Percentiles rank a stretch among this genome's conserved stretches.
Conservation (phyloP, 2,113 vertebrate genomes). For the Rhabdornis inornatus region DNA sequence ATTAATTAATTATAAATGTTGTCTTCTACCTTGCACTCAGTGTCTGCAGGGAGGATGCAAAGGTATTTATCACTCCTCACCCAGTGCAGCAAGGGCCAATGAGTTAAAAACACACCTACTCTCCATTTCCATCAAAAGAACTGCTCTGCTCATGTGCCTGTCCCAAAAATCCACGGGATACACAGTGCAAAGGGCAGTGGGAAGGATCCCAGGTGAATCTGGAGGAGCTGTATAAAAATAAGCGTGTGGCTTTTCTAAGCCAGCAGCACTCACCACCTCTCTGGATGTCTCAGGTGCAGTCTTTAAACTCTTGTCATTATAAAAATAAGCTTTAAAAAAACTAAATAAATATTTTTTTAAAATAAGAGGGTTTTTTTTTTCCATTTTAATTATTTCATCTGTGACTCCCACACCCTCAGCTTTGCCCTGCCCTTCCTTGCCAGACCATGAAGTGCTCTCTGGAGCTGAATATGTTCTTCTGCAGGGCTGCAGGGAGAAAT, state of each 20-base stretch:
- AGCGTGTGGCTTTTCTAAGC: neutral
- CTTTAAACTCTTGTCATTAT: neutral
- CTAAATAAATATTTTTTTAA: too few species aligned
- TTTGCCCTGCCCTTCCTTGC: neutral
- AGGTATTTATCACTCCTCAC: neutral
- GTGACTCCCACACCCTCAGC: neutral
- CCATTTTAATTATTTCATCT: neutral
- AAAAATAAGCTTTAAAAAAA: neutral
- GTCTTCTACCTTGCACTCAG: neutral
- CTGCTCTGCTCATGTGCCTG: neutral
- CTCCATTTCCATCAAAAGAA: neutral
- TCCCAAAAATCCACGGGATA: rapidly evolving
- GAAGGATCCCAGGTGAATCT: neutral
- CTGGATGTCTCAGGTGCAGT: too few species aligned
- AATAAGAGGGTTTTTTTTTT: neutral
- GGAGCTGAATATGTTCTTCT: neutral
- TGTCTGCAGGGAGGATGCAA: neutral
- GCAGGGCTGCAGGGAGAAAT: neutral
- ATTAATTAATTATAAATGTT: neutral
- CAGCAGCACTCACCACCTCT: neutral
- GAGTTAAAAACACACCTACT: neutral
- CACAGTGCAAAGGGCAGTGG: neutral
- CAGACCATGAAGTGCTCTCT: neutral
- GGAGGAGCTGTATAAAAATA: neutral
- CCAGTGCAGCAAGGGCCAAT: neutral